A percentile compares a stretch with the other conserved stretches of the same genome.
These are phyloP conservation scores for Halichoerus grypus DNA, from an alignment of 2,113 vertebrate genomes.

Conservation along the genomic window DNA sequence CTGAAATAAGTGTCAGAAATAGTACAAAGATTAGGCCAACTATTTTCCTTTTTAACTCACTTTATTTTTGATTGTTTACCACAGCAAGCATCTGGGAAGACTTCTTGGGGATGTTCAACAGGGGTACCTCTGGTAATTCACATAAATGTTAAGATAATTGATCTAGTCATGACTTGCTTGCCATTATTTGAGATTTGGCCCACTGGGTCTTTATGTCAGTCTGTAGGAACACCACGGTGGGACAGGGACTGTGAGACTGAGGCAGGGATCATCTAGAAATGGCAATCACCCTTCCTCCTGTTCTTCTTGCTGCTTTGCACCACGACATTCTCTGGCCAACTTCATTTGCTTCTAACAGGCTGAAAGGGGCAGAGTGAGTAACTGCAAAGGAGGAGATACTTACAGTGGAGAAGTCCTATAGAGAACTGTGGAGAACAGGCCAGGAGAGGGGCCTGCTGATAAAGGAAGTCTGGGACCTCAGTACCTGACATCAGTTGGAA, in stretches of 20 bases:
- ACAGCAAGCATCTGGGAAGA: not conserved
- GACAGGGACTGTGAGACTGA: not conserved
- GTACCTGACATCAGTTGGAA: not conserved
- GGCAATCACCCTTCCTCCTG: not conserved
- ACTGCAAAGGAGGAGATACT: not conserved
- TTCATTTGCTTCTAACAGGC: not conserved
- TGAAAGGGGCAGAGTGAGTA: not conserved
- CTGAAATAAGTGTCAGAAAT: conserved; percentile 21
- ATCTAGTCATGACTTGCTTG: not conserved
- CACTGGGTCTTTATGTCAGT: not conserved
- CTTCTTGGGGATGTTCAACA: not conserved
- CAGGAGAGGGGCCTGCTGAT: not conserved
- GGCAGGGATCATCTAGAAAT: not conserved
- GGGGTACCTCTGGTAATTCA: not conserved
- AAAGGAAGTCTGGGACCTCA: not conserved
- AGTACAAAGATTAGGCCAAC: not conserved
- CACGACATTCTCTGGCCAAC: not conserved
- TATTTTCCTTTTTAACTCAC: not conserved
- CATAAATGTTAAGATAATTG: conserved; percentile 6
- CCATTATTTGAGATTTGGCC: not conserved
- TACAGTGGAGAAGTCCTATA: not conserved
- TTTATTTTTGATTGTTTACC: conserved; percentile 50
- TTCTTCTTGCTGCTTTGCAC: not conserved
- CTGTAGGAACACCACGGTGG: not conserved
- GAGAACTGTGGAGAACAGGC: not conserved